phyloP scores from a whole-genome alignment of 2,113 vertebrate genomes.

The Cynoglossus semilaevis region DNA sequence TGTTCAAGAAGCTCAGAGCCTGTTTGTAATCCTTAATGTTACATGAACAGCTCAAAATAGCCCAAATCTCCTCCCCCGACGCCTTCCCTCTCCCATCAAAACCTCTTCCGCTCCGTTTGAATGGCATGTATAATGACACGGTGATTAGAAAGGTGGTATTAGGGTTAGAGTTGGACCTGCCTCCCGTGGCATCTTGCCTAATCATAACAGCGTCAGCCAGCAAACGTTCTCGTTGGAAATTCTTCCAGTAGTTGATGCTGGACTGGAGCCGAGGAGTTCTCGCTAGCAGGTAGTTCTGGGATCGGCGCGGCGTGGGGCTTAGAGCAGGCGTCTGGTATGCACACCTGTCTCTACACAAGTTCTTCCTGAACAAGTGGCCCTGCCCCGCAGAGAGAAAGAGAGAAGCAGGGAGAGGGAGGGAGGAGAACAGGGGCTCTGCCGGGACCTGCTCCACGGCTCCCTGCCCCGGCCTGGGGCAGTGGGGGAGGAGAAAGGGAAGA shows the following conservation, averaged over 20 bases:
- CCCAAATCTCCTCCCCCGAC: slow-evolving; percentile 44
- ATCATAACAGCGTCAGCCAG: slow-evolving; percentile 18
- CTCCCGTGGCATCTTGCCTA: slow-evolving; percentile 27
- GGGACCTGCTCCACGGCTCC: slow-evolving; percentile 67
- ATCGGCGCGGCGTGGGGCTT: slow-evolving; percentile 43
- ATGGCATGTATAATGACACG: slow-evolving; percentile 29
- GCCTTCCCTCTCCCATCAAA: slow-evolving; percentile 26
- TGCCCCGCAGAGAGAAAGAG: slow-evolving; percentile 31
- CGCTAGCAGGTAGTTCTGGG: slow-evolving; percentile 57
- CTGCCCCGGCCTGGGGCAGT: slow-evolving; percentile 62
- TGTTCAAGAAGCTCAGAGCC: slow-evolving; percentile 56
- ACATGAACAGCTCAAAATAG: slow-evolving; percentile 63
- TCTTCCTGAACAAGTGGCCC: slow-evolving; percentile 34
- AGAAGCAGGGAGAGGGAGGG: slow-evolving; percentile 5
- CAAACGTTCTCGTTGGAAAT: slow-evolving; percentile 17
- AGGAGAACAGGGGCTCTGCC: slow-evolving; percentile 53
- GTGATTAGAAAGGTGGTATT: slow-evolving; percentile 25
- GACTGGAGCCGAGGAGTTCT: slow-evolving; percentile 37
- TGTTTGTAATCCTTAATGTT: slow-evolving; percentile 66
- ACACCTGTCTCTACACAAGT: slow-evolving; percentile 73
- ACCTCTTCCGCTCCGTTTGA: slow-evolving; percentile 35
- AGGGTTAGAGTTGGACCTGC: slow-evolving; percentile 44
- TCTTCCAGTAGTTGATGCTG: slow-evolving; percentile 27
- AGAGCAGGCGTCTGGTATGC: slow-evolving; percentile 72
- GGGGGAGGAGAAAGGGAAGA: slow-evolving; percentile 20